phyloP scores from a whole-genome alignment of 2,113 vertebrate species.

The Rana temporaria region DNA sequence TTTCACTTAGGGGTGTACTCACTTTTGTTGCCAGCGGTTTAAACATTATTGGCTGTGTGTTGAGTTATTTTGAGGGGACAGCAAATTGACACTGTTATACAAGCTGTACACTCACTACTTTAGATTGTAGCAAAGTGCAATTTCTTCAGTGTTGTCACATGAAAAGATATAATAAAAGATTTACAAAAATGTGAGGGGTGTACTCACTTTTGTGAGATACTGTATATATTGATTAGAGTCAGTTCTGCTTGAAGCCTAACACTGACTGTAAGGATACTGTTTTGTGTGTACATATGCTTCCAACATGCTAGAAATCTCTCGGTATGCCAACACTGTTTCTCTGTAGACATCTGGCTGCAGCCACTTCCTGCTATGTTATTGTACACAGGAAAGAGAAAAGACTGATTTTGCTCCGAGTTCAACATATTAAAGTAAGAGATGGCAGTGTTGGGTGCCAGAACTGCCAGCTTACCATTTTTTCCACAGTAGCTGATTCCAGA shows the following conservation, averaged over 20 bases:
- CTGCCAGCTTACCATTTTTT: conserved; percentile 29
- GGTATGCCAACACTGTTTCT: conserved; percentile 27
- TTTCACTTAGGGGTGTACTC: too few species aligned
- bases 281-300: conserved; percentile 22
- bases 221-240: too few species aligned
- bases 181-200: too few species aligned
- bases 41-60: too few species aligned
- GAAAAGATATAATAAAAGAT: too few species aligned
- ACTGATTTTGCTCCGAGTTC: conserved; percentile 27
- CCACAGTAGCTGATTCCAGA: conserved; percentile 10
- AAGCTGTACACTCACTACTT: too few species aligned
- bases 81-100: too few species aligned
- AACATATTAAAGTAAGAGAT: conserved; percentile 5
- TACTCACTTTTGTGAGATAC: too few species aligned
- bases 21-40: too few species aligned
- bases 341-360: conserved; percentile 44
- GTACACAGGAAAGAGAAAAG: conserved; percentile 52
- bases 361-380: conserved; percentile 41
- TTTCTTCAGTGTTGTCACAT: too few species aligned
- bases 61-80: too few species aligned
- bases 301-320: conserved; percentile 29
- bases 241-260: not conserved
- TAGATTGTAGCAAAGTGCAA: too few species aligned
- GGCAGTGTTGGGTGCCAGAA: conserved; percentile 15
- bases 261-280: conserved; percentile 6